These are phyloP conservation scores for Esox niger DNA, from an alignment of 2,113 vertebrate species.

Conservation along the genomic window DNA sequence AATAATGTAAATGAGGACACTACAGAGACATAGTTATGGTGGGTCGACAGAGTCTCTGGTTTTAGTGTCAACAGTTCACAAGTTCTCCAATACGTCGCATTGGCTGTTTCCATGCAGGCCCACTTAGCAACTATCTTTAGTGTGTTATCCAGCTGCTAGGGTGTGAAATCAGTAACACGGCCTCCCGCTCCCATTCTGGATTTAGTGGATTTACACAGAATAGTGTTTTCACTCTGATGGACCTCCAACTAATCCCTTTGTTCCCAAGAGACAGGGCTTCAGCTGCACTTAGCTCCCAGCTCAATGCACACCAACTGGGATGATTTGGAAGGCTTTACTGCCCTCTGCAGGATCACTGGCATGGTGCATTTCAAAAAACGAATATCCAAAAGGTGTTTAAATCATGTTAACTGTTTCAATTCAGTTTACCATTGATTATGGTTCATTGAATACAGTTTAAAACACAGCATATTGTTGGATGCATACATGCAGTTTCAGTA, in stretches of 20 bases:
- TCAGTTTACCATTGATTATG: too few relatives aligned
- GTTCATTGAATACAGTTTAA: too few relatives aligned
- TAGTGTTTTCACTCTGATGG: slow-evolving; percentile 57
- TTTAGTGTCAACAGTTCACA: background rate
- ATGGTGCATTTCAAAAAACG: slow-evolving; percentile 15
- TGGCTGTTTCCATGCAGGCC: slow-evolving; percentile 16
- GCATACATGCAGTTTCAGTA: too few relatives aligned
- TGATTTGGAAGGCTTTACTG: slow-evolving; percentile 44
- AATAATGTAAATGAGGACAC: too few relatives aligned
- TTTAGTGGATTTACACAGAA: slow-evolving; percentile 62
- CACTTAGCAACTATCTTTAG: slow-evolving; percentile 43
- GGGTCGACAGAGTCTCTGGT: too few relatives aligned
- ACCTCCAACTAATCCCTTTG: slow-evolving; percentile 68
- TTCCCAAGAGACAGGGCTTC: slow-evolving; percentile 48
- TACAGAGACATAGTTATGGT: too few relatives aligned
- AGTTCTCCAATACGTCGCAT: background rate
- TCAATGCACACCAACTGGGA: slow-evolving; percentile 7
- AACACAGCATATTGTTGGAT: too few relatives aligned
- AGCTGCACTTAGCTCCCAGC: slow-evolving; percentile 11
- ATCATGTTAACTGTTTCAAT: too few relatives aligned
- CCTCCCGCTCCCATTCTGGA: slow-evolving; percentile 49
- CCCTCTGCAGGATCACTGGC: slow-evolving; percentile 44
- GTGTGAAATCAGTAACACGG: slow-evolving; percentile 66
- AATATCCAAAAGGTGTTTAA: background rate
- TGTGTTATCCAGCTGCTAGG: slow-evolving; percentile 45